Evolutionary conservation across 2,113 vertebrate genomes (phyloP).

Genomic region (Panurus biarmicus): DNA sequence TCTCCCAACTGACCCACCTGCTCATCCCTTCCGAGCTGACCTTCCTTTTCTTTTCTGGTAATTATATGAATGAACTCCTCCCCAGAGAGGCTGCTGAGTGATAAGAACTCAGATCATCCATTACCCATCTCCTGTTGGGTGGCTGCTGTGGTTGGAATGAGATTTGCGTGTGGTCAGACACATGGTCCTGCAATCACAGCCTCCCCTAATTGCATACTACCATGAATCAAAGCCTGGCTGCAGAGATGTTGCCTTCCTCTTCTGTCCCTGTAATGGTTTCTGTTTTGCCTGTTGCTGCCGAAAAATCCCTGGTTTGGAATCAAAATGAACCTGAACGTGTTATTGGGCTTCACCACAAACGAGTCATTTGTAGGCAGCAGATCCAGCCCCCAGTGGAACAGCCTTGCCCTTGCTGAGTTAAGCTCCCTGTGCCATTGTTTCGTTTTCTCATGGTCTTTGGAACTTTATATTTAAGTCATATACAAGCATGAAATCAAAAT

Average conservation of each 20-base stretch:
- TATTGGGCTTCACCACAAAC: background rate
- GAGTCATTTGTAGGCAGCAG: background rate
- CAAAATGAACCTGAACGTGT: background rate
- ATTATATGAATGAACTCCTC: background rate
- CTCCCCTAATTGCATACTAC: background rate
- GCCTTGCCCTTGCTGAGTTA: background rate
- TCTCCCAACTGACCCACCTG: background rate
- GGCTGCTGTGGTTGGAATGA: background rate
- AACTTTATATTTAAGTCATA: background rate
- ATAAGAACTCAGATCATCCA: background rate
- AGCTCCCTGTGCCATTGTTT: background rate
- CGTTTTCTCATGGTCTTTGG: background rate
- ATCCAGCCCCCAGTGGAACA: background rate
- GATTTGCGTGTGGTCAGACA: background rate
- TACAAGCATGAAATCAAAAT: background rate
- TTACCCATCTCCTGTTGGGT: background rate
- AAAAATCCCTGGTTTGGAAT: background rate
- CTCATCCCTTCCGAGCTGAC: background rate
- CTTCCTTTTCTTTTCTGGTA: background rate
- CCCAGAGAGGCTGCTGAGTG: background rate
- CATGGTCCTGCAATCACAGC: background rate
- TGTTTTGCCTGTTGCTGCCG: conserved; percentile 3
- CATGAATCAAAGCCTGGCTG: background rate
- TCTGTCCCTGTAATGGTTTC: background rate
- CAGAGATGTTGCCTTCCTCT: background rate